A percentile compares a stretch with the other conserved stretches of the same genome.
Evolutionary conservation across 2,113 vertebrate genomes (phyloP).

Genomic region (Gavialis gangeticus): DNA sequence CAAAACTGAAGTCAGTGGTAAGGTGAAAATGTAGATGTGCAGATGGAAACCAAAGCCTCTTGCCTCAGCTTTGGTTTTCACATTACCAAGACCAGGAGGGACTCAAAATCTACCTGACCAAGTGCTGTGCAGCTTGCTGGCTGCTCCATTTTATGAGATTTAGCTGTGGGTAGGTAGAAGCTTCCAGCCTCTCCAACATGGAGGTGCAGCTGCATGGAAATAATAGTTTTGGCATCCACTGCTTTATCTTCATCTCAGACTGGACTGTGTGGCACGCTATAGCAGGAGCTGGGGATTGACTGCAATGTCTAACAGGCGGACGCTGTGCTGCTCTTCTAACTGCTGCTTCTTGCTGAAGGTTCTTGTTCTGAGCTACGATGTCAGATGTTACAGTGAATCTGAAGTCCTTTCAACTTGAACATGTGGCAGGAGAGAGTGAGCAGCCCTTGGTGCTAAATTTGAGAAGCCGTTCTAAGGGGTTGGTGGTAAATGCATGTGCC

Average conservation of each 20-base stretch:
- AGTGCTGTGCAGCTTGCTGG: not conserved
- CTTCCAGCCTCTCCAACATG: not conserved
- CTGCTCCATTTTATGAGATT: not conserved
- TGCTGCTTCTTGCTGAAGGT: not conserved
- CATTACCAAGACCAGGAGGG: not conserved
- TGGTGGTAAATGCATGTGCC: conserved; percentile 74
- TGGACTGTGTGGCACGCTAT: not conserved
- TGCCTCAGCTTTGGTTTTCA: not conserved
- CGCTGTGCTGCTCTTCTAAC: conserved; percentile 1
- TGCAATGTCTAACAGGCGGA: not conserved
- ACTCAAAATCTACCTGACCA: too few species aligned
- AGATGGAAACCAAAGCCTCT: not conserved
- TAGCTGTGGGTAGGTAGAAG: not conserved
- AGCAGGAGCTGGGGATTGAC: not conserved
- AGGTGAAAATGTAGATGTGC: not conserved
- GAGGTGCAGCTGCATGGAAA: not conserved
- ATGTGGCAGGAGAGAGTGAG: conserved; percentile 63
- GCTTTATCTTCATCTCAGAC: too few species aligned
- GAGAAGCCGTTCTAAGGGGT: conserved; percentile 50
- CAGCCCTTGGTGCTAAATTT: conserved; percentile 49
- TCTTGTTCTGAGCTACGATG: conserved; percentile 7
- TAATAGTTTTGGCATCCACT: not conserved
- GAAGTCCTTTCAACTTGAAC: conserved; percentile 71
- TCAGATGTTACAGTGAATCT: conserved; percentile 62
- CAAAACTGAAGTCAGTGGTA: not conserved